Evolutionary conservation across 2,113 vertebrate genomes (phyloP), one percentile per base, ranked within the genome.

Genomic region (Callorhinus ursinus): DNA sequence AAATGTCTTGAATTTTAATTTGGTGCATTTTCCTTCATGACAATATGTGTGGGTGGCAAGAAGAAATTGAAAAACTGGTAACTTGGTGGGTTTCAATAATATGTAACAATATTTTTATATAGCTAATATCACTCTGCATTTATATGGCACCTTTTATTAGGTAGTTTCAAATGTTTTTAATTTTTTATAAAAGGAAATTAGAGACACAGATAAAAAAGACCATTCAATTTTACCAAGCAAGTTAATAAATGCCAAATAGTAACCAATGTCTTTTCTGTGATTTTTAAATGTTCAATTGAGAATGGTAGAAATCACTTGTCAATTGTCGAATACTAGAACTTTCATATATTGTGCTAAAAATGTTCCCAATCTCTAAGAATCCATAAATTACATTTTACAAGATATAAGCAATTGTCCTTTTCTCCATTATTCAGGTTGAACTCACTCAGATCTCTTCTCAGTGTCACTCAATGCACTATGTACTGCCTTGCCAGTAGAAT

Each of bases 1-100:
- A 95, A 80, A 46, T 90, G 5, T 31, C 89, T 97, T 95, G 81
- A 96, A 96, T 98, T 98, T 98, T 97, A 96, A 97, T 77, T 97
- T 81, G 10, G 1, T 59, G n/a, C 53, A 77, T 76, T 96, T 93
- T 36, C 28, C 79, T 97, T 88, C 36, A 49, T 24, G 36, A 6
- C 4, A 91, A 46, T 33, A 49, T 88, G 12, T 82, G 31, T 87
- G 36, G 14, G 15, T 94, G 90, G 33, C 74, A 59, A 81, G 53
- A 82, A 42, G 61, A 96, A 96, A 95, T 24, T 89, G 46, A 94
- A 96, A 96, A 97, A 59, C 71, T 88, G 76, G 26, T 3, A 87
- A 3, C 14, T 42, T 82, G 46, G n/a, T 76, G 21, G 51, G 22
- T 49, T 95, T 83, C 28, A 69, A 10, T n/a, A 49, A 85, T 39